Evolutionary conservation across 2,888 invertebrate species (phyloP).

Genomic region (Dolomedes plantarius): DNA sequence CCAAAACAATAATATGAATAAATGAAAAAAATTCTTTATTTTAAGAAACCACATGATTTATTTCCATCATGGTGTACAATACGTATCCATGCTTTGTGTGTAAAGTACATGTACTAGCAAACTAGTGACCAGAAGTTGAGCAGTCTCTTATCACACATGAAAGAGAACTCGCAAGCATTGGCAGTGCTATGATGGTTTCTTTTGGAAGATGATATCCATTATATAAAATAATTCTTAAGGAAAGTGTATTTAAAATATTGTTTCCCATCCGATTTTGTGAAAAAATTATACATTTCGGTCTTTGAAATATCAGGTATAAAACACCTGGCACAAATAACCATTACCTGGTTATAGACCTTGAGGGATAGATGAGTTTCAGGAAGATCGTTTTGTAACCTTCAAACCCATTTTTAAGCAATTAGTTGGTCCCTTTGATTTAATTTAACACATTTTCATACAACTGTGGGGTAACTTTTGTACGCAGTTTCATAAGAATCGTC

Average conservation of each 20-base stretch:
- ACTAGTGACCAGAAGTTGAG: too few species aligned
- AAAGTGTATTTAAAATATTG: constrained; percentile 33
- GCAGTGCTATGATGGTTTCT: constrained; percentile 32
- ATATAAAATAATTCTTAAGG: constrained; percentile 32
- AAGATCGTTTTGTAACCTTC: neutral
- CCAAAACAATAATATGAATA: too few species aligned
- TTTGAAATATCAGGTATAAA: constrained; percentile 30
- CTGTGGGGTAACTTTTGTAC: constrained; percentile 54
- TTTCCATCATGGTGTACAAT: too few species aligned
- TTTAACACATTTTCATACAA: constrained; percentile 15
- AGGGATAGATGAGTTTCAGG: neutral
- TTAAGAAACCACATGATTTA: too few species aligned
- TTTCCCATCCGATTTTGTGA: neutral
- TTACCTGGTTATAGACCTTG: constrained; percentile 15
- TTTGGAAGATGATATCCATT: neutral
- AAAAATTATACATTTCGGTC: neutral
- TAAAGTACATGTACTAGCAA: too few species aligned
- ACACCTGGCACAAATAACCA: constrained; percentile 42
- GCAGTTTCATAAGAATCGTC: constrained; percentile 24
- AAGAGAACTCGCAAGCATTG: constrained; percentile 9
- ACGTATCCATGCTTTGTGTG: too few species aligned
- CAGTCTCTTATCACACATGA: constrained; percentile 28
- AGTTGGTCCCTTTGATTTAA: constrained; percentile 7
- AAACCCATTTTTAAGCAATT: too few species aligned
- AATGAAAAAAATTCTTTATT: too few species aligned